Base-by-base conservation (phyloP, 2,113 vertebrate genomes). In the Erythrocercus mccallii region DNA sequence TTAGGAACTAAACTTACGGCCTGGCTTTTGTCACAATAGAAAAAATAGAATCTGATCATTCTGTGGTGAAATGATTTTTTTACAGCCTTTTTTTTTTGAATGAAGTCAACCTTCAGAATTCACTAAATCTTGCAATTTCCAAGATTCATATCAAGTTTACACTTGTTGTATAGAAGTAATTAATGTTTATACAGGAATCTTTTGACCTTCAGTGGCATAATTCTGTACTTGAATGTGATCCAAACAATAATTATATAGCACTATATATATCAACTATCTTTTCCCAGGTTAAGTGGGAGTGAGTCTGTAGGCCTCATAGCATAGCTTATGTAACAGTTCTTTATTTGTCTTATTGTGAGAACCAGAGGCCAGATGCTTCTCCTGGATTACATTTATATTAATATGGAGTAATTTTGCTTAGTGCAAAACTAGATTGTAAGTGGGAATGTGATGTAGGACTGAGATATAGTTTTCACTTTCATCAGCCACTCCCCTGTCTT, bases 391-490 rank as follows among this genome's bases (percentile, higher is more conserved):
- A 65, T 76, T 27, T 61, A 1, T 71, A 24, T 76, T 87, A 68
- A 62, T 64, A 6, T 21, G 31, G 17, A 20, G 20, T 61, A 48
- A 94, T 72, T 92, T 86, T 25, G 51, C 50, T 93, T 85, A 45
- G 7, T 66, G 35, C 27, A 78, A 54, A 88, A 89, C 88, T 51
- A 27, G 9, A 86, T 15, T 50, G 23, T 69, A 66, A 81, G 42
- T 65, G 22, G 48, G 37, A 78, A 45, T 0, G 0, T 28, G 54
- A 1, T 37, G 38, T 58, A 58, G 24, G 35, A 70, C 64, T 88
- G 60, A 86, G 60, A 45, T 48, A 47, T 8, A 25, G 53, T 88
- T 84, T 93, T 90, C 11, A 45, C 60, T 86, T 92, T 89, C 51
- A 23, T 85, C 42, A 23, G 15, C 22, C 1, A 1, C 21, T 48